Percentiles rank a stretch among this genome's conserved stretches.
phyloP scores from a whole-genome alignment of 2,113 vertebrate genomes.

The Muntiacus muntjak region DNA sequence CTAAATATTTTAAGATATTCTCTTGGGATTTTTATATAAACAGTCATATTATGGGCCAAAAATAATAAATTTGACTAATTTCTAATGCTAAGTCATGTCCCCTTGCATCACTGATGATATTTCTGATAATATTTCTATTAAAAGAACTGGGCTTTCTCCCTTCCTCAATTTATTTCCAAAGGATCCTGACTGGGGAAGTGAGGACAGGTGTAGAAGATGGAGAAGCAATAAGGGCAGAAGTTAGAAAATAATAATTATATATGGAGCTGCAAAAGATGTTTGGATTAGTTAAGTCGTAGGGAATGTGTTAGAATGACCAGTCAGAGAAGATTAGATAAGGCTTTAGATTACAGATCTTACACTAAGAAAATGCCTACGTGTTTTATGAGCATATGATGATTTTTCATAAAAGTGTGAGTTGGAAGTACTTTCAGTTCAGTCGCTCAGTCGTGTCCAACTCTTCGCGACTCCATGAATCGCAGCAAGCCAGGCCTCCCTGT shows the following conservation, averaged over 20 bases:
- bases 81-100: not conserved
- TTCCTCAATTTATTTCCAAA: not conserved
- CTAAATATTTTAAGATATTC: not conserved
- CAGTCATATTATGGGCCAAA: not conserved
- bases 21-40: not conserved
- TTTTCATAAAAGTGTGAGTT: not conserved
- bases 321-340: not conserved
- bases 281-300: not conserved
- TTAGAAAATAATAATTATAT: not conserved
- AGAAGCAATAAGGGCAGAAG: not conserved
- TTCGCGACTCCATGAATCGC: no score
- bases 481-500: no score
- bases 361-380: not conserved
- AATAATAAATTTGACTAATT: not conserved
- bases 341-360: not conserved
- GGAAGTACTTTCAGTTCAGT: not conserved
- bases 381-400: not conserved
- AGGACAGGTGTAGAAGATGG: not conserved
- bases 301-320: not conserved
- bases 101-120: not conserved
- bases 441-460: no score
- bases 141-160: not conserved
- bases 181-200: not conserved
- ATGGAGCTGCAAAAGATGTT: not conserved
- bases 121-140: not conserved